Evolutionary conservation across 1,140 invertebrate genomes (phyloP), one percentile per base, ranked within the genome.

Genomic region (Zaprionus capensis): DNA sequence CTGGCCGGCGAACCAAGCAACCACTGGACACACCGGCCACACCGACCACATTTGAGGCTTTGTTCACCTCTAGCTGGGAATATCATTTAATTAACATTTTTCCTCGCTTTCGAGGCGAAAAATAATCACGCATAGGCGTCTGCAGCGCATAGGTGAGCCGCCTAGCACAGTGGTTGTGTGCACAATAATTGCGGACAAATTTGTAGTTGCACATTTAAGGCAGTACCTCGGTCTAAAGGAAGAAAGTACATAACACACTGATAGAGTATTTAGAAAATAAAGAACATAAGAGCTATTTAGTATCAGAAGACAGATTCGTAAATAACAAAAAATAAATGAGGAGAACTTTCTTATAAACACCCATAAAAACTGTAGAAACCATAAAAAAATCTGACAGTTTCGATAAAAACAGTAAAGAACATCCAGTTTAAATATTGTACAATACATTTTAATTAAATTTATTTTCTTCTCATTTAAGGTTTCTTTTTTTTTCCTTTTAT

Each of bases 41-140:
- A 69, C 51, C 34, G 83, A 76, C 70, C 84, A 81, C 80, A 81
- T 83, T 64, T 49, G 44, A 26, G 44, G n/a, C 20, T 63, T 22
- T 46, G 57, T 17, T 61, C 20, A 36, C 22, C 20, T 38, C 76
- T 71, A 64, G 78, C 81, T 84, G 85, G 85, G 85, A 88, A 88
- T 85, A 88, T 85, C 85, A 88, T 88, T 88, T 88, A 88, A 88
- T 88, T 88, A 88, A 80, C 85, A 88, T 88, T 88, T 90, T 88
- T 82, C 64, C 78, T 64, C 83, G 81, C 76, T 74, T 84, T 76
- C 78, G 71, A 87, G 84, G 84, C 85, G 81, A 86, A 88, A 88
- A 87, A 88, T 84, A 90, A 88, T 88, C 85, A 88, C 85, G 85
- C 85, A 88, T 79, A 88, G 88, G 81, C 80, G 78, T 83, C 49